Evolutionary conservation across 2,888 invertebrate species (phyloP).

Genomic region (Archaeoteleia sp.): DNA sequence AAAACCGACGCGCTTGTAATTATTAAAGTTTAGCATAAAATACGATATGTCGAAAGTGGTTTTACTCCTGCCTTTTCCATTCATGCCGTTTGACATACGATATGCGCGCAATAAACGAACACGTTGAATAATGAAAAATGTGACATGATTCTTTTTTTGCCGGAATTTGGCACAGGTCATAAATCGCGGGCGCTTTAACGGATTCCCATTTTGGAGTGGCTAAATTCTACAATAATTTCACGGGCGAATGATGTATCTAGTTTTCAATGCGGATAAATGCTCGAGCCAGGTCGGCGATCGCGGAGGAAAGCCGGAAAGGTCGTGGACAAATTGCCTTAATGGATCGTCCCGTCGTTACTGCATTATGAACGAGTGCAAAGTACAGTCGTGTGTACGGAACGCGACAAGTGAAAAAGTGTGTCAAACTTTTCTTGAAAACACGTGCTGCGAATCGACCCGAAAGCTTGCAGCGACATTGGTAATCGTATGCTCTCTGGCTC

Average conservation of each 20-base stretch:
- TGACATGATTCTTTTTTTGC: no score
- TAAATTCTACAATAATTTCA: conserved; percentile 35
- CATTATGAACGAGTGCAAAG: conserved; percentile 37
- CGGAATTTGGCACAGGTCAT: neutral
- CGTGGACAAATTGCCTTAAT: conserved; percentile 35
- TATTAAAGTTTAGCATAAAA: no score
- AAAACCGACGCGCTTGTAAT: no score
- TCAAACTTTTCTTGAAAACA: conserved; percentile 38
- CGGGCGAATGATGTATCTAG: conserved; percentile 17
- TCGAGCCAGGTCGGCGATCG: conserved; percentile 24
- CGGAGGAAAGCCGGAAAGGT: conserved; percentile 18
- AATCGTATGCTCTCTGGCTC: conserved; percentile 21
- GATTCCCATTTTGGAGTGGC: conserved; percentile 27
- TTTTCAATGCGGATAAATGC: conserved; percentile 27
- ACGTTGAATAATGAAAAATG: no score
- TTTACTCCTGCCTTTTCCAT: no score
- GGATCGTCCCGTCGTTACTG: conserved; percentile 25
- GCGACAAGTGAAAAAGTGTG: conserved; percentile 30
- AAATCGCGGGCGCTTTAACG: conserved; percentile 25
- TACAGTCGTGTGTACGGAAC: conserved; percentile 14
- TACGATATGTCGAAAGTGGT: no score
- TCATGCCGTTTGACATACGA: no score
- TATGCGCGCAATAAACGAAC: no score
- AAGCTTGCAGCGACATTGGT: conserved; percentile 26
- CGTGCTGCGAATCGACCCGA: conserved; percentile 34